phyloP scores from a whole-genome alignment of 2,888 invertebrate species.

The Cheilosia variabilis region DNA sequence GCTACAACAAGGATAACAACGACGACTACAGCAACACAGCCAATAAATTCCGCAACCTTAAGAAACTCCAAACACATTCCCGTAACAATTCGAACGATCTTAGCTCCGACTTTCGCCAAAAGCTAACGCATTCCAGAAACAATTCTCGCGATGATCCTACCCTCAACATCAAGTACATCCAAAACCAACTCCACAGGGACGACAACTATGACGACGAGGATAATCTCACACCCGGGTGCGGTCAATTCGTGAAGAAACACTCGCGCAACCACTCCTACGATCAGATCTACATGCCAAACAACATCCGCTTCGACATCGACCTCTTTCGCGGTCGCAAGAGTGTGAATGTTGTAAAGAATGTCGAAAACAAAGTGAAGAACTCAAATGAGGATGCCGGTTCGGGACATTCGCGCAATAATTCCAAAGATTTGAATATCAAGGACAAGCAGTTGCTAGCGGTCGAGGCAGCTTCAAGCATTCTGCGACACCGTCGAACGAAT shows the following conservation, averaged over 20 bases:
- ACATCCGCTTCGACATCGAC: constrained; percentile 83
- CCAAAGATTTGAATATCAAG: constrained; percentile 82
- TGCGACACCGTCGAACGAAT: constrained; percentile 86
- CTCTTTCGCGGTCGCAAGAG: constrained; percentile 82
- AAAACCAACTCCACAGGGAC: constrained; percentile 82
- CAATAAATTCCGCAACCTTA: constrained; percentile 81
- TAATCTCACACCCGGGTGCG: constrained; percentile 81
- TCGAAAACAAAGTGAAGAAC: constrained; percentile 81
- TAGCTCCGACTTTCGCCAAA: constrained; percentile 80
- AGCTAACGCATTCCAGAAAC: constrained; percentile 80
- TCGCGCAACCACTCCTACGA: constrained; percentile 84
- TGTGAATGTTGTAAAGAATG: constrained; percentile 82
- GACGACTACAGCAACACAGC: constrained; percentile 76
- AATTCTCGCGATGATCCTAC: constrained; percentile 82
- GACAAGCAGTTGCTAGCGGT: constrained; percentile 60
- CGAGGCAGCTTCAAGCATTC: constrained; percentile 80
- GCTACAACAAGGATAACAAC: constrained; percentile 82
- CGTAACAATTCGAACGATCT: constrained; percentile 84
- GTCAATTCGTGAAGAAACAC: constrained; percentile 83
- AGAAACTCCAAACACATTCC: constrained; percentile 83
- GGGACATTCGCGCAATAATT: constrained; percentile 85
- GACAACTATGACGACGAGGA: constrained; percentile 81
- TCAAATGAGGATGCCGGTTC: constrained; percentile 81
- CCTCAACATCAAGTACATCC: constrained; percentile 82
- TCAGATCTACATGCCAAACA: constrained; percentile 84